Conservation (phyloP, 1,140 invertebrate genomes). For the Aradophagus sp. region DNA sequence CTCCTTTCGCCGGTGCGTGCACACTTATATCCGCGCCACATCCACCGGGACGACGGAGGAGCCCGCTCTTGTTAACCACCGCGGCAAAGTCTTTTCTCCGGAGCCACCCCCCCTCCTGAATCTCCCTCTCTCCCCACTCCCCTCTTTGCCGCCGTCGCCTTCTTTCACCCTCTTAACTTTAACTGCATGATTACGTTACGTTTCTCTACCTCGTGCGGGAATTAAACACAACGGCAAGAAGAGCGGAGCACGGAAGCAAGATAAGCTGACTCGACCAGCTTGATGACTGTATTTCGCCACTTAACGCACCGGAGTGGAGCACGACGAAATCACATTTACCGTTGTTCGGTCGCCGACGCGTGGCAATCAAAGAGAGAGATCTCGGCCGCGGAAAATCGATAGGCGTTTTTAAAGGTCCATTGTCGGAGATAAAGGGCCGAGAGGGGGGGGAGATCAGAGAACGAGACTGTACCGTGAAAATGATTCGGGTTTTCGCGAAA, state of each 20-base stretch:
- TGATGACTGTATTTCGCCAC: slow-evolving; percentile 38
- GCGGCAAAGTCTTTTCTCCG: slow-evolving; percentile 31
- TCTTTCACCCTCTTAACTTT: slow-evolving; percentile 57
- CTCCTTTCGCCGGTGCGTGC: slow-evolving; percentile 39
- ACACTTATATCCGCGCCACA: slow-evolving; percentile 37
- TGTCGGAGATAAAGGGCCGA: too few species aligned
- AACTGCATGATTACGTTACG: slow-evolving; percentile 56
- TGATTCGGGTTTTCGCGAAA: too few species aligned
- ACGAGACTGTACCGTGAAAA: too few species aligned
- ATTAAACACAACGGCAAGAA: slow-evolving; percentile 52
- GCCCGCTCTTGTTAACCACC: slow-evolving; percentile 46
- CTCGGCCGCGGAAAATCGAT: too few species aligned
- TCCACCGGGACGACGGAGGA: slow-evolving; percentile 15
- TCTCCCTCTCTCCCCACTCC: background rate
- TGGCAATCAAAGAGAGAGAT: too few species aligned
- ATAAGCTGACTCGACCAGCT: slow-evolving; percentile 28
- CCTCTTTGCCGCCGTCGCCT: background rate
- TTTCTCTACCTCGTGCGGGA: slow-evolving; percentile 50
- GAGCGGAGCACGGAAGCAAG: slow-evolving; percentile 31
- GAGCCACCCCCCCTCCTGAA: background rate
- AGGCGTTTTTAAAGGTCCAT: too few species aligned
- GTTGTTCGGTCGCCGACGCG: too few species aligned
- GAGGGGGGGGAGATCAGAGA: too few species aligned
- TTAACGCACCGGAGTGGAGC: too few species aligned
- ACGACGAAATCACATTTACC: too few species aligned